Evolutionary conservation across 2,113 vertebrate species (phyloP), one percentile per base, ranked within the genome.

Genomic region (Alethe castanea): DNA sequence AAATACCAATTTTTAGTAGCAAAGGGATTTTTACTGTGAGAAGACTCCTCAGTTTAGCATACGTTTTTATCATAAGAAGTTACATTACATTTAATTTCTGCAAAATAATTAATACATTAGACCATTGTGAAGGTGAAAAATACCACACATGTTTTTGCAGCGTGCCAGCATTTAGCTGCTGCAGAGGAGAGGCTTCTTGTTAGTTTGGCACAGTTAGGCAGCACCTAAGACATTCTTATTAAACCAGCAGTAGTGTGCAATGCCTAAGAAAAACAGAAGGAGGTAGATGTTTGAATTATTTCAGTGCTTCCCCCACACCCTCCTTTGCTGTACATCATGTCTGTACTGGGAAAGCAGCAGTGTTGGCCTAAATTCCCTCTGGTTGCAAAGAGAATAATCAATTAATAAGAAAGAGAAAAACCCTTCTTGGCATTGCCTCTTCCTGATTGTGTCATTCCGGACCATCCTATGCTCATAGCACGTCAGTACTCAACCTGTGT

Each of bases 341-440:
- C 67, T 95, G 56, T 85, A 54, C 90, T 92, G 79, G 94, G 61
- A 87, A 92, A 97, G 91, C 53, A 84, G 52, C 19, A 61, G 52
- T 82, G 56, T n/a, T 78, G 70, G 86, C 74, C 90, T 95, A 70
- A 94, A 92, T 94, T 94, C 64, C n/a, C 22, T 90, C 22, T 74
- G 64, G 67, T 91, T 92, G 67, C 79, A 96, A 95, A 95, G 87
- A 96, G 93, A 97, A 92, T 93, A 95, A 83, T 92, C 24, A 72
- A 82, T 92, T 89, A 95, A 70, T 65, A 72, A 70, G 82, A 91
- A 72, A 56, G 84, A 97, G 92, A 77, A 60, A 79, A 95, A n/a
- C 59, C 67, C 83, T 88, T 73, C 90, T 60, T 67, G 47, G 36
- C 67, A 64, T 61, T 93, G n/a, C 71, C 61, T 94, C 96, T 93